Base-by-base conservation (phyloP, 1,140 invertebrate genomes). In the Sminthurides bifidus region DNA sequence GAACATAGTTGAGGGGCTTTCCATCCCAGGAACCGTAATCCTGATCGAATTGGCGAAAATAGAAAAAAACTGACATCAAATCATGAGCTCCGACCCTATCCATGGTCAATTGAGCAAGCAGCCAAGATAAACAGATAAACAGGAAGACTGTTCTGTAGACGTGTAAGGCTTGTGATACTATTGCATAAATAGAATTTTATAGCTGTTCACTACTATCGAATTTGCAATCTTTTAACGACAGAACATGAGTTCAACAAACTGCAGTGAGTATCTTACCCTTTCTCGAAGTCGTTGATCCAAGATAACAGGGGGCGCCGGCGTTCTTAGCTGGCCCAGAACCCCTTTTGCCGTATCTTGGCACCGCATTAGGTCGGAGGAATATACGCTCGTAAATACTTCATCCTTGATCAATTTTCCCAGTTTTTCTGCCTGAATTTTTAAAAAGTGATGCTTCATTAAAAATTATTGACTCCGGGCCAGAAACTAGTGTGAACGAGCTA, bases 261-360 rank as follows among this genome's bases (percentile, higher is more conserved):
- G 33, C 8, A 35, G n/a, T 35, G 41, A 48, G 8, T 27, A 5
- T 24, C 37, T 40, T 45, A 54, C 52, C 14, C 52, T 51, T 48
- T 54, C 52, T 45, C 31, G 19, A 3, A 54, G 26, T 35, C 52
- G 6, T 38, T 29, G 27, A 15, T 54, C 52, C 6, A 54, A 10
- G 3, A 54, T 15, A 17, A 54, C 29, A 26, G 24, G 6, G 12
- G 43, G 43, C n/a, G 12, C 27, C 4, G 52, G 27, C 8, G 19
- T 17, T n/a, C 3, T 8, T 4, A 5, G 4, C 5, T 54, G 15
- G 27, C 10, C 3, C 3, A 54, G 23, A 30, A 46, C 35, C 19
- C 14, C 23, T 14, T 29, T 3, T 15, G 35, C 43, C 27, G 52
- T 54, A 12, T 54, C 52, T 27, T 54, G 52, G 23, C 37, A 26